These are phyloP conservation scores for Tetragonula clypearis DNA, from an alignment of 1,140 invertebrate genomes.

Conservation along the genomic window DNA sequence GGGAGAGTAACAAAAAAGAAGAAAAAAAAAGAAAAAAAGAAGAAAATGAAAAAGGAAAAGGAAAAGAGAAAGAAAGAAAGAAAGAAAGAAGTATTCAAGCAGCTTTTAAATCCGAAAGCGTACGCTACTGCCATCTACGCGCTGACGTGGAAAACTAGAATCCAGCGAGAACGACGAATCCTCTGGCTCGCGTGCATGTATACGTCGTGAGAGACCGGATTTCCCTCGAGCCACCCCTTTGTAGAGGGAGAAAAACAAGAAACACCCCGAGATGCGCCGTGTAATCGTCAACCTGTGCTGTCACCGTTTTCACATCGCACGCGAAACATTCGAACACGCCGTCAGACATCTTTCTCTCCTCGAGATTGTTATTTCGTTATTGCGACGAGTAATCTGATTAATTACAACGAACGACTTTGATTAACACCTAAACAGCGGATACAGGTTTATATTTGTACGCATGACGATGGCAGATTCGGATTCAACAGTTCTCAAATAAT, in stretches of 20 bases:
- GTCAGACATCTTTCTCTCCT: background rate
- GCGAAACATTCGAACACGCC: background rate
- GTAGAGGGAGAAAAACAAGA: constrained; percentile 18
- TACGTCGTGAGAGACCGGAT: constrained; percentile 38
- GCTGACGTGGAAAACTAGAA: constrained; percentile 64
- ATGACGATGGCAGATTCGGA: no score
- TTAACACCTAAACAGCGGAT: no score
- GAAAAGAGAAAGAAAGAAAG: no score
- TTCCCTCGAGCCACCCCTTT: constrained; percentile 41
- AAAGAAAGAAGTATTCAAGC: constrained; percentile 10
- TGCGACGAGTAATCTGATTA: background rate
- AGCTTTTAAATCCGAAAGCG: constrained; percentile 64
- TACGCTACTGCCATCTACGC: constrained; percentile 68
- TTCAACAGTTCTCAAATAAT: no score
- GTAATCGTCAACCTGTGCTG: constrained; percentile 28
- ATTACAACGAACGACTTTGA: background rate
- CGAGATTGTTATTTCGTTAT: background rate
- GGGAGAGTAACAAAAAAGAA: no score
- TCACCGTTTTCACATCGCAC: background rate
- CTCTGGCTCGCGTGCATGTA: constrained; percentile 38
- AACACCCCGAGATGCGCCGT: constrained; percentile 19
- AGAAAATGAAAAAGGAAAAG: no score
- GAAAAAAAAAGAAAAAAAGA: no score
- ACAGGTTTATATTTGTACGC: no score
- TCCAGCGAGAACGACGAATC: constrained; percentile 50